phyloP scores from a whole-genome alignment of 2,888 invertebrate genomes.

The Sympetrum striolatum region DNA sequence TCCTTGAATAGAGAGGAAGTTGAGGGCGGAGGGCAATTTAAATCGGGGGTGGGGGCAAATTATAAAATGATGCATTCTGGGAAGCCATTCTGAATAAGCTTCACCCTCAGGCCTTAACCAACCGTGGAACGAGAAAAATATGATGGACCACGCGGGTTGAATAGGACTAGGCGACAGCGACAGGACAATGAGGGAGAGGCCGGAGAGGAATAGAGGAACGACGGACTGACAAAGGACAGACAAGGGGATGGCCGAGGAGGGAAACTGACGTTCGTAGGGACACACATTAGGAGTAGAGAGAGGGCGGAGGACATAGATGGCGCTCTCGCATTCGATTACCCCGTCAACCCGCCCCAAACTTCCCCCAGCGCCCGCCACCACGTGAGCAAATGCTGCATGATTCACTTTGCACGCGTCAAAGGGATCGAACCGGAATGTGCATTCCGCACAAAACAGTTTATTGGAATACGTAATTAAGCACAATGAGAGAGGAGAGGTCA shows the following conservation, averaged over 20 bases:
- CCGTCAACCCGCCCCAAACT: background rate
- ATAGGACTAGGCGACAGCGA: background rate
- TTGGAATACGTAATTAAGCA: slow-evolving; percentile 8
- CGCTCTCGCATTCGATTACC: background rate
- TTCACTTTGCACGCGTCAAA: slow-evolving; percentile 1
- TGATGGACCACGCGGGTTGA: background rate
- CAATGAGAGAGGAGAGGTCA: background rate
- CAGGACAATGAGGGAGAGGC: background rate
- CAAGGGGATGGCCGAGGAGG: background rate
- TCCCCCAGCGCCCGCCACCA: background rate
- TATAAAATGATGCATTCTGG: too few relatives aligned
- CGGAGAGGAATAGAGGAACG: background rate
- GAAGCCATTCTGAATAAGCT: background rate
- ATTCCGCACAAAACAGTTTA: slow-evolving; percentile 15
- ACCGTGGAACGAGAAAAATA: background rate
- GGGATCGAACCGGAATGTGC: slow-evolving; percentile 14
- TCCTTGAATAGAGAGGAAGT: too few relatives aligned
- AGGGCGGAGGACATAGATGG: background rate
- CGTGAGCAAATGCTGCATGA: background rate
- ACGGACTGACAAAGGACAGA: background rate
- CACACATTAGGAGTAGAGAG: background rate
- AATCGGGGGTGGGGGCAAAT: too few relatives aligned
- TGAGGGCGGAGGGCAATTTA: too few relatives aligned
- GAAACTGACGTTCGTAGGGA: background rate
- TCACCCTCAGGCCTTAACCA: background rate